phyloP scores from a whole-genome alignment of 2,113 vertebrate genomes.

The Syngnathus typhle region DNA sequence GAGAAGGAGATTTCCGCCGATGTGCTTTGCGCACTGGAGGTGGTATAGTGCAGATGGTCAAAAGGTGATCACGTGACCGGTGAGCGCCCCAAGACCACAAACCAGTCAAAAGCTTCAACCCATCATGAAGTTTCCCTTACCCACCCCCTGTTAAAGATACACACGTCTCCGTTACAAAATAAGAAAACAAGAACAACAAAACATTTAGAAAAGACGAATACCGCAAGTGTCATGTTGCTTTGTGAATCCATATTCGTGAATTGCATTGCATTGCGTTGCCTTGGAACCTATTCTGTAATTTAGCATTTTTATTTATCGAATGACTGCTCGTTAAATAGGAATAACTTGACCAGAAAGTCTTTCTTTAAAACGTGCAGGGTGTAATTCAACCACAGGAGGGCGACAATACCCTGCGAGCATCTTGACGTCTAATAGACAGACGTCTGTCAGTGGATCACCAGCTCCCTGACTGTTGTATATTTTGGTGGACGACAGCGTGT shows the following conservation, averaged over 20 bases:
- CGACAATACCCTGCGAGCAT: slow-evolving; percentile 11
- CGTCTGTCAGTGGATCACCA: too few species aligned
- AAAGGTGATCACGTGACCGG: slow-evolving; percentile 49
- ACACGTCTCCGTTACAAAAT: background rate
- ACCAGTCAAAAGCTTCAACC: background rate
- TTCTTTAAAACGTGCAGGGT: slow-evolving; percentile 19
- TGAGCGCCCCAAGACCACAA: slow-evolving; percentile 2
- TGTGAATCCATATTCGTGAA: background rate
- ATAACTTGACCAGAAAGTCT: background rate
- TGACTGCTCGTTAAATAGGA: background rate
- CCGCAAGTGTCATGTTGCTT: too few species aligned
- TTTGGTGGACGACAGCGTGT: too few species aligned
- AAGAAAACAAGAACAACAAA: background rate
- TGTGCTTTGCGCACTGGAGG: background rate
- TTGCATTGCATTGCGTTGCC: background rate
- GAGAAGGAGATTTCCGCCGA: background rate
- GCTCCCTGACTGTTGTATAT: too few species aligned
- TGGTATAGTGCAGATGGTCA: background rate
- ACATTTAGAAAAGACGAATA: background rate
- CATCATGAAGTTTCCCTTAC: background rate
- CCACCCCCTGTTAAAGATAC: background rate
- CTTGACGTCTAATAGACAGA: too few species aligned
- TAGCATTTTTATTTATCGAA: background rate
- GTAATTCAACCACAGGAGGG: slow-evolving; percentile 48
- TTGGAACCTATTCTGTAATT: background rate